Percentiles rank a stretch among this genome's conserved stretches.
These are phyloP conservation scores for Bimastos eiseni DNA, from an alignment of 2,888 invertebrate species.

Conservation along the genomic window DNA sequence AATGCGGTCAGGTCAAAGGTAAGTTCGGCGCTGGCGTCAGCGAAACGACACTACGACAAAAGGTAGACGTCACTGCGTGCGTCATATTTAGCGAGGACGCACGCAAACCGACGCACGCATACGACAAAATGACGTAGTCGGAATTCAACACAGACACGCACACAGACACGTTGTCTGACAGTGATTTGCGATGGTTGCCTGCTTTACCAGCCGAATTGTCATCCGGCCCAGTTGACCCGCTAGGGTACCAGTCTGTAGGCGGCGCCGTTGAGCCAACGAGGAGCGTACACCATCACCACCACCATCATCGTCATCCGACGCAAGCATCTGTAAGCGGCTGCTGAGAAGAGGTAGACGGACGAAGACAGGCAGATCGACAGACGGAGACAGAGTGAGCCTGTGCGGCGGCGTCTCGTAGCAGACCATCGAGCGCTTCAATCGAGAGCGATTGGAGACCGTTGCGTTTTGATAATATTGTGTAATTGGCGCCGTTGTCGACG, in stretches of 20 bases:
- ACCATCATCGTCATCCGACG: not conserved
- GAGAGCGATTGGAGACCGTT: slow-evolving; percentile 1
- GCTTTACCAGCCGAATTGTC: slow-evolving; percentile 13
- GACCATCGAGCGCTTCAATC: not conserved
- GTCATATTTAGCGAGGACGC: not conserved
- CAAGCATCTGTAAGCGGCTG: not conserved
- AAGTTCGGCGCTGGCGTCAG: not conserved
- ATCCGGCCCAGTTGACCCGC: not conserved
- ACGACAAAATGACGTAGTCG: not conserved
- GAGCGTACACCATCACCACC: not conserved
- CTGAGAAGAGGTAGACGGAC: not conserved
- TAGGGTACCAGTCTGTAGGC: not conserved
- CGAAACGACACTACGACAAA: slow-evolving; percentile 13
- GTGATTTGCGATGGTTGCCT: not conserved
- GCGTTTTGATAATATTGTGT: slow-evolving; percentile 1
- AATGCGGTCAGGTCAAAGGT: not conserved
- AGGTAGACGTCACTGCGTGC: not conserved
- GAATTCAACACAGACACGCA: not conserved
- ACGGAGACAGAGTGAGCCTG: not conserved
- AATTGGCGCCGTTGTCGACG: not conserved
- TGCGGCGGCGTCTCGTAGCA: not conserved
- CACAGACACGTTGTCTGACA: not conserved
- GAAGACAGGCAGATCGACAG: not conserved
- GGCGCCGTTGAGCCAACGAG: not conserved
- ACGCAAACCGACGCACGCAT: not conserved